Evolutionary conservation across 2,113 vertebrate genomes (phyloP).

Genomic region (Ictalurus furcatus): DNA sequence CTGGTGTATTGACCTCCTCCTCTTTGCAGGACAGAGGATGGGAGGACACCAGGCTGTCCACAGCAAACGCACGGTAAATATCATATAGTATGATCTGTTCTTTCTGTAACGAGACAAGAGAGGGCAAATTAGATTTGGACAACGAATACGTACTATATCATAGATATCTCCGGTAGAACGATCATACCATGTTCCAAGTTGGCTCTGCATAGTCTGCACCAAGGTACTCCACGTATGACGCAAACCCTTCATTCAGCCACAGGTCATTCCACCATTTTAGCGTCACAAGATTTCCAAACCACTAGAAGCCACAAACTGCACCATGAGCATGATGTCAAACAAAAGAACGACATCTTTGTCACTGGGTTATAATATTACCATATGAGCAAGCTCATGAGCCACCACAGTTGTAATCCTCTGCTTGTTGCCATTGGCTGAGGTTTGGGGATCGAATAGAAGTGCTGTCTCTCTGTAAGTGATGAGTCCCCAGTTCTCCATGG

Average conservation of each 20-base stretch:
- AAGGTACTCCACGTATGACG: slow-evolving; percentile 89
- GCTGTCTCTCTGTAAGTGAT: slow-evolving; percentile 90
- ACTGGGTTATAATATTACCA: slow-evolving; percentile 71
- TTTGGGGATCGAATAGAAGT: slow-evolving; percentile 69
- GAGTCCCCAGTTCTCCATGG: slow-evolving; percentile 99
- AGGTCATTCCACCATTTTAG: slow-evolving; percentile 93
- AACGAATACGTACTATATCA: not conserved
- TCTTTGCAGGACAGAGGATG: slow-evolving; percentile 82
- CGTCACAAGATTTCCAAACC: slow-evolving; percentile 96
- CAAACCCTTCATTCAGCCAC: slow-evolving; percentile 95
- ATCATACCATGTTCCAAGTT: slow-evolving; percentile 82
- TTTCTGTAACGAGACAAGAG: slow-evolving; percentile 70
- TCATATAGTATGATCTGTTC: slow-evolving; percentile 82
- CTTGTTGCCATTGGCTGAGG: slow-evolving; percentile 86
- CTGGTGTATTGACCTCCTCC: slow-evolving; percentile 77
- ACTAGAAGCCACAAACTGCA: slow-evolving; percentile 70
- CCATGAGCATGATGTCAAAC: slow-evolving; percentile 11
- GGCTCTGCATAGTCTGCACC: slow-evolving; percentile 76
- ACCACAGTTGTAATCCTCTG: slow-evolving; percentile 82
- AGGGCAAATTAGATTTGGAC: not conserved
- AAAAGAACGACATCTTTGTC: not conserved
- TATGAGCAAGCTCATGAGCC: slow-evolving; percentile 90
- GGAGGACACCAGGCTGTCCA: slow-evolving; percentile 84
- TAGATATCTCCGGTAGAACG: not conserved
- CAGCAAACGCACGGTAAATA: slow-evolving; percentile 77